Evolutionary conservation across 2,113 vertebrate species (phyloP).

Genomic region (Dipodomys spectabilis): DNA sequence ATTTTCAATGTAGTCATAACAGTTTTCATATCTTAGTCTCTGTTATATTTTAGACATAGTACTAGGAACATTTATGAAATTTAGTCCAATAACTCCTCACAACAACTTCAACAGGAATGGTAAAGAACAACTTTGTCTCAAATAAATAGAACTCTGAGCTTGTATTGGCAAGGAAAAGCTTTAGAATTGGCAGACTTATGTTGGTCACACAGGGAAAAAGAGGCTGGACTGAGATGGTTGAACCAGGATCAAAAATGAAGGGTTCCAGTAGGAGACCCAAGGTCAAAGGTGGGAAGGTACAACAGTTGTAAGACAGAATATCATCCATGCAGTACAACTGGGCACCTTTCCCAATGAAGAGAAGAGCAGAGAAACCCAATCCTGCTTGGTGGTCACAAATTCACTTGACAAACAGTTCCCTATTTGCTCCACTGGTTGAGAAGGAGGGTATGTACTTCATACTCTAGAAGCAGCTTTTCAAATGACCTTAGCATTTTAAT

Average conservation of each 20-base stretch:
- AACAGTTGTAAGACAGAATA: too few species aligned
- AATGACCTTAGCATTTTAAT: not conserved
- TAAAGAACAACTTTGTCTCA: not conserved
- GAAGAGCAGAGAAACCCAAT: not conserved
- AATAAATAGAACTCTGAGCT: not conserved
- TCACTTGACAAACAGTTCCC: too few species aligned
- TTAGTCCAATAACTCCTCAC: not conserved
- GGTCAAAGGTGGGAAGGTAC: not conserved
- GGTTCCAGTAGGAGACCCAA: not conserved
- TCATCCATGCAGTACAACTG: not conserved
- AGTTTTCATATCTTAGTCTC: not conserved
- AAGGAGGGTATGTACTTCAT: not conserved
- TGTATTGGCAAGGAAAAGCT: not conserved
- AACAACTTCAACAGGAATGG: not conserved
- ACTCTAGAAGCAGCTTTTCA: not conserved
- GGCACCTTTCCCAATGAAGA: not conserved
- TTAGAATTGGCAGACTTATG: not conserved
- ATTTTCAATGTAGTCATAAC: not conserved
- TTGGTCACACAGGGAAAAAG: not conserved
- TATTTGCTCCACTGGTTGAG: too few species aligned
- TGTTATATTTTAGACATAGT: not conserved
- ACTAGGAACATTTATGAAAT: fast-evolving
- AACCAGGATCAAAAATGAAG: not conserved
- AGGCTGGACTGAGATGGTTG: not conserved
- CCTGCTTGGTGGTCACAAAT: fast-evolving